phyloP scores from a whole-genome alignment of 2,113 vertebrate species.

The Hippocampus guttulatus region DNA sequence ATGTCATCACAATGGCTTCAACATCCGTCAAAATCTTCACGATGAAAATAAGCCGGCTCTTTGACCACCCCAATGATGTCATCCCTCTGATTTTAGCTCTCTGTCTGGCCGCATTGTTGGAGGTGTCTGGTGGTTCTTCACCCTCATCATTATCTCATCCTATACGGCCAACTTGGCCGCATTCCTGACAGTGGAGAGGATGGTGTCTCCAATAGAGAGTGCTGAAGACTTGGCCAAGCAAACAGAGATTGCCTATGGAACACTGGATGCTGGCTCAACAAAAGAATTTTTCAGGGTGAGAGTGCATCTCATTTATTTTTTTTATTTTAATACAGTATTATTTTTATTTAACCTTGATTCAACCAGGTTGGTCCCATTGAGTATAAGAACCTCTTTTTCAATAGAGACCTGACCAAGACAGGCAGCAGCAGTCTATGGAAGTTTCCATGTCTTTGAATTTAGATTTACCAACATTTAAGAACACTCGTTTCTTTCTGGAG shows the following conservation, averaged over 20 bases:
- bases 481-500: too few species aligned
- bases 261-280: conserved; percentile 93
- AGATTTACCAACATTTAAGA: too few species aligned
- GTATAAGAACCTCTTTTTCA: too few species aligned
- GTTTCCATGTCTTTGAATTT: too few species aligned
- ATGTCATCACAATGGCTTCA: conserved; percentile 44
- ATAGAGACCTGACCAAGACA: too few species aligned
- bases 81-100: conserved; percentile 74
- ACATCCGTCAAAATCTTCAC: conserved; percentile 28
- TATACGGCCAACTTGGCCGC: conserved; percentile 98
- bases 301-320: not conserved
- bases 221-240: conserved; percentile 98
- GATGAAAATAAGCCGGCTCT: conserved; percentile 6
- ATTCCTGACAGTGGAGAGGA: conserved; percentile 97
- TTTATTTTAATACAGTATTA: too few species aligned
- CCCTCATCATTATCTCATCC: conserved; percentile 98
- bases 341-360: too few species aligned
- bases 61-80: conserved; percentile 2
- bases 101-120: conserved; percentile 95
- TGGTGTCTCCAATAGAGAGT: conserved; percentile 98
- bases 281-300: conserved; percentile 98
- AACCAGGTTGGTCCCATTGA: too few species aligned
- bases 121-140: conserved; percentile 99
- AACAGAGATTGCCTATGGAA: conserved; percentile 96
- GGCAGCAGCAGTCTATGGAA: too few species aligned